Evolutionary conservation across 2,797 vertebrate genomes (phyloP).

Genomic region (Syngnathus rostellatus): DNA sequence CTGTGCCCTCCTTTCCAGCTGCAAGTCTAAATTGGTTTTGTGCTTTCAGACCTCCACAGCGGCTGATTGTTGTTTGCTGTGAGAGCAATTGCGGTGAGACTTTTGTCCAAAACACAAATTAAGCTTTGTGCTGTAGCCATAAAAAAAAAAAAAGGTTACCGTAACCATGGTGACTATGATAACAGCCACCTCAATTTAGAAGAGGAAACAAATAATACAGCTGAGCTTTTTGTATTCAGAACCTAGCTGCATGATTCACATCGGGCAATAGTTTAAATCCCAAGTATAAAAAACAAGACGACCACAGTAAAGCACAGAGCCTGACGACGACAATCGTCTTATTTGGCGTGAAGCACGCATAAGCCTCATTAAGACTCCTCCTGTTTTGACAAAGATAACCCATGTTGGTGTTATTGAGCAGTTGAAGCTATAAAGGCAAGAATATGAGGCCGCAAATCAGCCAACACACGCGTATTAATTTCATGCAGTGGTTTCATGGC

Average conservation of each 20-base stretch:
- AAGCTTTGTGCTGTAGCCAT: background rate
- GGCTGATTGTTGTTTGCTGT: background rate
- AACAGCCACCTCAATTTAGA: background rate
- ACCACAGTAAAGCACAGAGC: background rate
- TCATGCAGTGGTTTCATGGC: conserved; percentile 15
- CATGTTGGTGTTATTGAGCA: background rate
- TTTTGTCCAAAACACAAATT: background rate
- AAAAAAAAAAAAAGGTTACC: background rate
- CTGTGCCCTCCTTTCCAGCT: background rate
- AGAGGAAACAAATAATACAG: background rate
- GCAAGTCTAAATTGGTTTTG: conserved; percentile 4
- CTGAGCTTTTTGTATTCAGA: too few species aligned
- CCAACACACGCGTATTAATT: conserved; percentile 1
- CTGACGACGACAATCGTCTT: background rate
- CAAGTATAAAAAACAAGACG: background rate
- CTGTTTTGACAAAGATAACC: conserved; percentile 1
- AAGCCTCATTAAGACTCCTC: background rate
- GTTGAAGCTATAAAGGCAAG: background rate
- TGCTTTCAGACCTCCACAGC: conserved; percentile 1
- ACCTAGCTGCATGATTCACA: background rate
- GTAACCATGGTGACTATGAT: background rate
- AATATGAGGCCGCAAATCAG: conserved; percentile 11
- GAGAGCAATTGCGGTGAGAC: conserved; percentile 1
- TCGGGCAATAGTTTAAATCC: background rate
- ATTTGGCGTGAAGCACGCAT: background rate